Evolutionary conservation across 2,797 vertebrate genomes (phyloP).

Genomic region (Chromobotia macracanthus): DNA sequence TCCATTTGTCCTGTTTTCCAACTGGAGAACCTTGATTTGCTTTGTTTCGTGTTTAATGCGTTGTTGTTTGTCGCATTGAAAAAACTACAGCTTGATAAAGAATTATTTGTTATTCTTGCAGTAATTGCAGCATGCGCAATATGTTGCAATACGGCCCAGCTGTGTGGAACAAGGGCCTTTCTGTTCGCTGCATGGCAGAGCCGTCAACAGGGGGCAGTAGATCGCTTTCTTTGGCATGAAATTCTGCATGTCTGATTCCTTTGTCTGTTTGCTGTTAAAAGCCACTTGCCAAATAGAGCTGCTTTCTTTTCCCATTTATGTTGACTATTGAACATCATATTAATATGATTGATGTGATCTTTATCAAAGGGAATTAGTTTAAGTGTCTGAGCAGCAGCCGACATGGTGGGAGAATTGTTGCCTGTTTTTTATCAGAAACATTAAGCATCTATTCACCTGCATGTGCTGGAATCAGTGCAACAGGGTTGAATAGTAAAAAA

Average conservation of each 20-base stretch:
- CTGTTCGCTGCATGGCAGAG: conserved; percentile 31
- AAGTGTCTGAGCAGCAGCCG: neutral
- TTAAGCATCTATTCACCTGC: neutral
- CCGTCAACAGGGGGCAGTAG: conserved; percentile 71
- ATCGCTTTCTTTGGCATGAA: conserved; percentile 62
- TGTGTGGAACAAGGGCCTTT: conserved; percentile 57
- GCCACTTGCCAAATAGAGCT: conserved; percentile 57
- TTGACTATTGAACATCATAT: conserved; percentile 55
- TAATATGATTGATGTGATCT: conserved; percentile 29
- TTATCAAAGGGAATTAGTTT: conserved; percentile 13
- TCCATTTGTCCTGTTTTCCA: conserved; percentile 22
- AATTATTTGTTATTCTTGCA: conserved; percentile 58
- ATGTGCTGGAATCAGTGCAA: neutral
- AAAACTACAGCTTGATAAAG: conserved; percentile 56
- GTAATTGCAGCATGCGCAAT: conserved; percentile 53
- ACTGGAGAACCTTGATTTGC: conserved; percentile 30
- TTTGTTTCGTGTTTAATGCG: conserved; percentile 43
- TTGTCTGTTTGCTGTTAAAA: conserved; percentile 68
- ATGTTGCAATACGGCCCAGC: conserved; percentile 49
- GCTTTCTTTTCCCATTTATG: conserved; percentile 61
- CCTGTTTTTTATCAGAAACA: no score
- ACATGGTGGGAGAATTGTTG: no score
- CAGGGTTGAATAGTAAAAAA: neutral
- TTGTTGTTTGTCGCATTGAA: conserved; percentile 56
- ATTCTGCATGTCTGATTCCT: conserved; percentile 61